Evolutionary conservation across 30 jellyfish, hydroid and myxozoan genomes (phyloP).

Genomic region (Aurelia coerulea): DNA sequence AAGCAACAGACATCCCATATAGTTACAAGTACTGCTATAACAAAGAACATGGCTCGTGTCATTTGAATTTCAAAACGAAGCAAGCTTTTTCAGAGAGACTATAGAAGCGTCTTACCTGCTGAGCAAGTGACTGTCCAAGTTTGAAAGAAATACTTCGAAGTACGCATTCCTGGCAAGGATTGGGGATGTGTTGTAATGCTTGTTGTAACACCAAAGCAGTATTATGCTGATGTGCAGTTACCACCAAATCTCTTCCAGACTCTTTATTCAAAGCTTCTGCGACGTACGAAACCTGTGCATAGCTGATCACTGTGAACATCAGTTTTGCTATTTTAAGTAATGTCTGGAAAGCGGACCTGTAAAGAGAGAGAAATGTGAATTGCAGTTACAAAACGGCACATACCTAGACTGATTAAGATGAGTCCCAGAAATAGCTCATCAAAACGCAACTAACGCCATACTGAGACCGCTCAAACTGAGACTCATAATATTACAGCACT

Average conservation of each 20-base stretch:
- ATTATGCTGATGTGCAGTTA: slow-evolving; percentile 73
- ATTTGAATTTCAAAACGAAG: no score
- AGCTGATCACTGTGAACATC: slow-evolving; percentile 89
- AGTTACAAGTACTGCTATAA: no score
- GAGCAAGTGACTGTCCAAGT: slow-evolving; percentile 88
- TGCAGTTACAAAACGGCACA: no score
- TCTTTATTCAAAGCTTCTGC: slow-evolving; percentile 93
- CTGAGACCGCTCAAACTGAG: no score
- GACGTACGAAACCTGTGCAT: slow-evolving; percentile 89
- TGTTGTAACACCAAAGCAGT: slow-evolving; percentile 88
- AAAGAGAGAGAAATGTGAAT: neutral
- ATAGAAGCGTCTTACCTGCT: slow-evolving; percentile 34
- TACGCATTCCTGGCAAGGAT: slow-evolving; percentile 85
- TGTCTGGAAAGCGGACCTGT: slow-evolving; percentile 88
- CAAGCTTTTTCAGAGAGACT: no score
- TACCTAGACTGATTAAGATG: no score
- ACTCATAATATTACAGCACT: no score
- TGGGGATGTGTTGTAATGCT: slow-evolving; percentile 91
- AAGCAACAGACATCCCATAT: no score
- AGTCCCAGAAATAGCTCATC: no score
- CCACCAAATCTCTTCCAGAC: slow-evolving; percentile 74
- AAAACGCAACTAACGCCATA: no score
- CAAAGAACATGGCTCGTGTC: no score
- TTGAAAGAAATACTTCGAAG: slow-evolving; percentile 80
- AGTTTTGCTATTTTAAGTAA: slow-evolving; percentile 84